These are phyloP conservation scores for Bemisia tabaci DNA, from an alignment of 1,140 invertebrate species.

Conservation along the genomic window DNA sequence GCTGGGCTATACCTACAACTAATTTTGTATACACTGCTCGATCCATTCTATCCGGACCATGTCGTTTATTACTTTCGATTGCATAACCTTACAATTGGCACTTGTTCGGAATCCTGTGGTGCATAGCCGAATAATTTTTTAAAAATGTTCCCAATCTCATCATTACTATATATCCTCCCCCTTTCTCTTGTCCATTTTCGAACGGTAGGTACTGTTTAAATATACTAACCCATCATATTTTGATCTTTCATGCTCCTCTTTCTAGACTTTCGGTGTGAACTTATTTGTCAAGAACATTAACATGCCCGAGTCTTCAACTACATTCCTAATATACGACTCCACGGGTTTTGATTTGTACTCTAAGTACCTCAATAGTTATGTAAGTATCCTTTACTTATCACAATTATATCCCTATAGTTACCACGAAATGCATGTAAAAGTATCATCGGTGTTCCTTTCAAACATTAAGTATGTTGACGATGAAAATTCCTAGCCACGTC, in stretches of 20 bases:
- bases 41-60: too few relatives aligned
- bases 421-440: not conserved
- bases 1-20: too few relatives aligned
- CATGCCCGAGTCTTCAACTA: constrained; percentile 8
- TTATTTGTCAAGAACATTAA: not conserved
- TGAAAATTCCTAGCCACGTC: too few relatives aligned
- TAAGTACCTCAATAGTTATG: not conserved
- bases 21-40: too few relatives aligned
- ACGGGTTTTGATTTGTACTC: constrained; percentile 3
- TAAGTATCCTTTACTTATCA: not conserved
- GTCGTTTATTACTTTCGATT: too few relatives aligned
- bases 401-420: not conserved
- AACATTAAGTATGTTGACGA: too few relatives aligned
- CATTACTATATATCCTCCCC: not conserved
- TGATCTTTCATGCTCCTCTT: not conserved
- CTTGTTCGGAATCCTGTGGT: too few relatives aligned
- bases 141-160: too few relatives aligned
- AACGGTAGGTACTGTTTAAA: not conserved
- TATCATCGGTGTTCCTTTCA: too few relatives aligned
- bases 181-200: not conserved
- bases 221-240: not conserved
- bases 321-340: not conserved
- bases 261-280: not conserved
- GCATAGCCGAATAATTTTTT: too few relatives aligned
- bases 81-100: too few relatives aligned